Conservation (phyloP, 92 coral and sea anemone species). For the Porites cylindrica region DNA sequence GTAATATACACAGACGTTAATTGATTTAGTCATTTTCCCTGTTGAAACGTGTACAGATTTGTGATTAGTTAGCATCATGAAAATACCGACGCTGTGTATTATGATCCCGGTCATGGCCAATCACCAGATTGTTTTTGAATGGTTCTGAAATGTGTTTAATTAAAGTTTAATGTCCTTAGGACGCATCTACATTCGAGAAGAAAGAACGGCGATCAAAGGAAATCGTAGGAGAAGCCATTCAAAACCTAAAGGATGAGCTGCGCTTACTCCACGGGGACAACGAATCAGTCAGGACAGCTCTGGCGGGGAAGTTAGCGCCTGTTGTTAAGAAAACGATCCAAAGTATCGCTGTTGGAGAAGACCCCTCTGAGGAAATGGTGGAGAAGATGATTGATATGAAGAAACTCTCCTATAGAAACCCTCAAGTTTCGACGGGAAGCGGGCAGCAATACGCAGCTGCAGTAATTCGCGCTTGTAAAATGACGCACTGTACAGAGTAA, state of each 20-base stretch:
- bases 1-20: too few relatives aligned
- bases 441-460: not conserved
- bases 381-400: slow-evolving; percentile 25
- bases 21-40: too few relatives aligned
- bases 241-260: not conserved
- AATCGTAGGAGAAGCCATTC: not conserved
- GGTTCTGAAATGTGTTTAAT: too few relatives aligned
- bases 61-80: too few relatives aligned
- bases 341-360: slow-evolving; percentile 14
- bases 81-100: too few relatives aligned
- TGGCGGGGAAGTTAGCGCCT: slow-evolving; percentile 24
- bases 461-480: not conserved
- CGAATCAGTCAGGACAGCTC: not conserved
- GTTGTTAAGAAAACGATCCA: slow-evolving; percentile 49
- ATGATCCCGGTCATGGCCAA: too few relatives aligned
- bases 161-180: too few relatives aligned
- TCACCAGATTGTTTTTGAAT: too few relatives aligned
- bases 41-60: too few relatives aligned
- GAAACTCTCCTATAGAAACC: not conserved
- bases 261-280: not conserved
- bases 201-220: not conserved
- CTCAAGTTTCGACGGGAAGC: not conserved
- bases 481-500: too few relatives aligned
- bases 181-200: not conserved
- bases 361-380: slow-evolving; percentile 29